Percentiles rank a stretch among this genome's conserved stretches.
phyloP scores from a whole-genome alignment of 2,888 invertebrate genomes.

The Temnothorax rugatulus region DNA sequence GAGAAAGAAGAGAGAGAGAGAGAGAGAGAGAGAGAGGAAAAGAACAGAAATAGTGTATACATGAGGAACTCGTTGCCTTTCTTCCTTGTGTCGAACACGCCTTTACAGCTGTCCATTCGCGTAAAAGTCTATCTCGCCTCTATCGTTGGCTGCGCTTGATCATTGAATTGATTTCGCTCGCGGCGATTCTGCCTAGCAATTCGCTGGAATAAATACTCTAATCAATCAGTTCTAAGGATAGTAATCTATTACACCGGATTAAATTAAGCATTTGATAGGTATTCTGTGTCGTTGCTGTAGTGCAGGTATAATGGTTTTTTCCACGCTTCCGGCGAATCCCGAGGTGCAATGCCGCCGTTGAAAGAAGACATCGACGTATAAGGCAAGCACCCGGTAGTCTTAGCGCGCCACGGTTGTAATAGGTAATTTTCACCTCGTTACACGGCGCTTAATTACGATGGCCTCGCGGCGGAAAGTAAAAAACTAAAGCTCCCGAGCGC shows the following conservation, averaged over 20 bases:
- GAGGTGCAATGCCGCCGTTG: background rate
- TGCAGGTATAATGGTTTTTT: background rate
- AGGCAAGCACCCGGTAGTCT: constrained; percentile 42
- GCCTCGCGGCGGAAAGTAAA: constrained; percentile 54
- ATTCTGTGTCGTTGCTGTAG: constrained; percentile 5
- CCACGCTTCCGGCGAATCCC: background rate
- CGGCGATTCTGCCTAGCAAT: background rate
- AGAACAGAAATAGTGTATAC: constrained; percentile 13
- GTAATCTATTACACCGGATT: constrained; percentile 41
- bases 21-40: background rate
- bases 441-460: constrained; percentile 67
- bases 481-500: constrained; percentile 65
- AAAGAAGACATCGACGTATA: constrained; percentile 5
- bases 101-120: constrained; percentile 23
- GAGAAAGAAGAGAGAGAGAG: background rate
- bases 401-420: constrained; percentile 47
- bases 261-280: constrained; percentile 6
- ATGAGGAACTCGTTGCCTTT: background rate
- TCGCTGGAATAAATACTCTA: constrained; percentile 15
- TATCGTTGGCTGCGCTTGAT: constrained; percentile 9
- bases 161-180: constrained; percentile 14
- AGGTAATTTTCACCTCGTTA: constrained; percentile 63
- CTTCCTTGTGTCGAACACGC: constrained; percentile 8
- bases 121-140: constrained; percentile 8
- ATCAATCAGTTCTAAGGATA: background rate